Evolutionary conservation across 1,140 invertebrate genomes (phyloP).

Genomic region (Limonius californicus): DNA sequence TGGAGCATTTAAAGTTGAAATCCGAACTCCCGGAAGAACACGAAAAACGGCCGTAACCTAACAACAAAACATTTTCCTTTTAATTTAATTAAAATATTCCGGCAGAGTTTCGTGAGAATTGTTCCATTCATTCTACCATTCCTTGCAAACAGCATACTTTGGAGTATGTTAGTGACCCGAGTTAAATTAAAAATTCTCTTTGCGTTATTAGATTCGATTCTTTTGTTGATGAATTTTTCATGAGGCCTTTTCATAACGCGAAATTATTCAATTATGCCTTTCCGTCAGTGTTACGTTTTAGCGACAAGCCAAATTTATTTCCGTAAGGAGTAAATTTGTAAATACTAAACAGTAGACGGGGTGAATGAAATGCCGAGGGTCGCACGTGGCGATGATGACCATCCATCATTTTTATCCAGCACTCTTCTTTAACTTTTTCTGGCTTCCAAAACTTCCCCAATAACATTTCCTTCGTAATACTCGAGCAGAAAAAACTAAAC

Average conservation of each 20-base stretch:
- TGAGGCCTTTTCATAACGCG: not conserved
- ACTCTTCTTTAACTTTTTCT: not conserved
- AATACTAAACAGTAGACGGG: not conserved
- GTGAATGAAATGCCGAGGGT: not conserved
- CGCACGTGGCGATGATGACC: not conserved
- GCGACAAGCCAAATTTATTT: too few species aligned
- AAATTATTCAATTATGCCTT: not conserved
- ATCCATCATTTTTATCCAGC: not conserved
- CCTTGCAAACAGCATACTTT: not conserved
- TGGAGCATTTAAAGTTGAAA: too few species aligned
- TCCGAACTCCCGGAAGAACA: too few species aligned
- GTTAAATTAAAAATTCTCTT: constrained; percentile 6
- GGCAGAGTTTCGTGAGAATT: not conserved
- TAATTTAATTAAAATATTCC: constrained; percentile 10
- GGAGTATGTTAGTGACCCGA: not conserved
- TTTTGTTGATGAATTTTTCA: not conserved
- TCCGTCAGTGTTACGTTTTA: too few species aligned
- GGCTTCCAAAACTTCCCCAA: not conserved
- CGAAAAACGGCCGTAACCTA: not conserved
- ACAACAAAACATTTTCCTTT: constrained; percentile 2
- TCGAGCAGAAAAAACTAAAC: not conserved
- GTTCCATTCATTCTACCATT: not conserved
- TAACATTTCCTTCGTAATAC: not conserved
- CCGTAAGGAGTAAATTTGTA: not conserved
- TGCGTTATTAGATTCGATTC: too few species aligned